Evolutionary conservation across 1,140 invertebrate species (phyloP), one percentile per base, ranked within the genome.

Genomic region (Mercenaria mercenaria): DNA sequence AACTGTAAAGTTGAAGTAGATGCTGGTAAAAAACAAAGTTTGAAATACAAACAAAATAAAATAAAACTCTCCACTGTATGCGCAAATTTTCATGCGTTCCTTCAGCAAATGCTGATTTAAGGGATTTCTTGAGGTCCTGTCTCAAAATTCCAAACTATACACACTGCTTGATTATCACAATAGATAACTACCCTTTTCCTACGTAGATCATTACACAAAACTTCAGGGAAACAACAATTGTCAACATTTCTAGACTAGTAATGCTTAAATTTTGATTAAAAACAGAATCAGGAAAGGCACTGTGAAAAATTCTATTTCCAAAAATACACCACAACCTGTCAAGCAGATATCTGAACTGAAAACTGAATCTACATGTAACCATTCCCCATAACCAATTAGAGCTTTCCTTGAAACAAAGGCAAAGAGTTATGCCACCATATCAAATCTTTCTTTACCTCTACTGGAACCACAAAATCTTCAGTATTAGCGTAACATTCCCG

Each of bases 181-280:
- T 47, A 18, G 37, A 74, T 72, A n/a, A 43, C 18, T 32, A 86
- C 50, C 64, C 32, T 86, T 67, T 74, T 74, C 26, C 37, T 15
- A 32, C 47, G 32, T 32, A 86, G 76, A 15, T 34, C n/a, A 23
- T 2, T 76, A n/a, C 18, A 32, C 85, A 72, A 88, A 88, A 80
- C 20, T 79, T 74, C 32, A 88, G 3, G 79, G 69, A 88, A 43
- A 88, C 59, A 43, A 88, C 50, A 15, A 88, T 18, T 56, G 85
- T 59, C 3, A 88, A 50, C 23, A 88, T 29, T 67, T 88, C 50
- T 15, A 88, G 56, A 23, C 43, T 26, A 26, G 26, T 88, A 13
- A 88, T 88, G 59, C 59, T 47, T 26, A 88, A 67, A 29, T 79
- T 88, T 34, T 50, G 29, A 26, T 80, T 39, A 20, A 79, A 59